Percentiles rank a stretch among this genome's conserved stretches.
phyloP scores from a whole-genome alignment of 2,113 vertebrate species.

The Galemys pyrenaicus region DNA sequence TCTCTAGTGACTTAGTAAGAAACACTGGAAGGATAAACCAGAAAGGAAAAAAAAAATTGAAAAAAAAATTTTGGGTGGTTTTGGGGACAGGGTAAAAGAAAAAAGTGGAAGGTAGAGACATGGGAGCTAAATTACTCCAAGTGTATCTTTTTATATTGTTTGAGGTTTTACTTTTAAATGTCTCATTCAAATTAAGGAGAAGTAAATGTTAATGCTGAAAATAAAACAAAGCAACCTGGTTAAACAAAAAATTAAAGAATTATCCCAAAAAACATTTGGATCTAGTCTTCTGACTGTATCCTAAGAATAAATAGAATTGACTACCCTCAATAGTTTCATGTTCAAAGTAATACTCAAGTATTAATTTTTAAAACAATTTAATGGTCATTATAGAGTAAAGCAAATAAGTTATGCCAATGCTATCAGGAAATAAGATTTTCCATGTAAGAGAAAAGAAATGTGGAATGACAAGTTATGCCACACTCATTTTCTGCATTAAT shows the following conservation, averaged over 20 bases:
- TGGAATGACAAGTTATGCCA: not conserved
- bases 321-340: not conserved
- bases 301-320: not conserved
- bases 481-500: not conserved
- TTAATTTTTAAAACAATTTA: constrained; percentile 24
- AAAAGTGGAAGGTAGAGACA: not conserved
- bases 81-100: not conserved
- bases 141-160: not conserved
- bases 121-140: not conserved
- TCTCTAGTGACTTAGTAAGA: not conserved
- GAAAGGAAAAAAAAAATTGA: not conserved
- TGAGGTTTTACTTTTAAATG: constrained; percentile 34
- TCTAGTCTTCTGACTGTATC: not conserved
- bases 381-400: not conserved
- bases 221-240: not conserved
- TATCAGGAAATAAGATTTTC: not conserved
- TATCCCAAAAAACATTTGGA: not conserved
- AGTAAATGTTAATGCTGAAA: not conserved
- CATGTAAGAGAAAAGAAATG: not conserved
- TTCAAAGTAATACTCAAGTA: not conserved
- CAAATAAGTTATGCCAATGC: not conserved
- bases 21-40: not conserved
- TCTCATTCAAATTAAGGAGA: constrained; percentile 23
- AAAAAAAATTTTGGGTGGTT: not conserved
- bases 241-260: not conserved